Conservation (phyloP, 1,140 invertebrate genomes). For the Atta texana region DNA sequence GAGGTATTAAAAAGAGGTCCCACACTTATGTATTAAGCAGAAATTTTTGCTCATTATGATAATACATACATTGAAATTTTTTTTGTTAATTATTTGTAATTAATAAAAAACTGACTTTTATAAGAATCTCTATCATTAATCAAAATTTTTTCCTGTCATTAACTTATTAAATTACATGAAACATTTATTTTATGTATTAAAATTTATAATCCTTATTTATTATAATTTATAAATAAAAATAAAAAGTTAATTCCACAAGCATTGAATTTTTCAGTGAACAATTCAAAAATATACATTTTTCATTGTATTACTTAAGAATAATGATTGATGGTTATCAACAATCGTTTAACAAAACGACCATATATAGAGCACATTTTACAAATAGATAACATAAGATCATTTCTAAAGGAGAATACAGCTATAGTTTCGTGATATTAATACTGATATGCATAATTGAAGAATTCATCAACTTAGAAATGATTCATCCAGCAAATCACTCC, state of each 20-base stretch:
- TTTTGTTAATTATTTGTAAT: background rate
- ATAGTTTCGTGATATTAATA: background rate
- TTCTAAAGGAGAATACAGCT: background rate
- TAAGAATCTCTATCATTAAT: background rate
- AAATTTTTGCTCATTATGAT: background rate
- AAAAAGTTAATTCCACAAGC: background rate
- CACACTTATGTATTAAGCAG: background rate
- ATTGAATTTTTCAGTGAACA: background rate
- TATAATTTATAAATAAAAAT: background rate
- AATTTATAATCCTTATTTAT: constrained; percentile 20
- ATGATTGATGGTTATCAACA: background rate
- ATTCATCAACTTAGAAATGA: constrained; percentile 8
- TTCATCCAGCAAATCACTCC: background rate
- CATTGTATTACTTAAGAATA: background rate
- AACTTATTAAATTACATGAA: background rate
- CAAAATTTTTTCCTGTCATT: background rate
- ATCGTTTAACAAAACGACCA: background rate
- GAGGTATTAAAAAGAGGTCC: background rate
- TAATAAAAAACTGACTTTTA: constrained; percentile 27
- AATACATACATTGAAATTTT: background rate
- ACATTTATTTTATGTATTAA: background rate
- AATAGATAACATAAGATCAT: background rate
- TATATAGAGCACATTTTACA: background rate
- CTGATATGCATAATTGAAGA: constrained; percentile 1
- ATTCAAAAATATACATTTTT: constrained; percentile 16